Evolutionary conservation across 1,140 invertebrate genomes (phyloP).

Genomic region (Drosophila asahinai): DNA sequence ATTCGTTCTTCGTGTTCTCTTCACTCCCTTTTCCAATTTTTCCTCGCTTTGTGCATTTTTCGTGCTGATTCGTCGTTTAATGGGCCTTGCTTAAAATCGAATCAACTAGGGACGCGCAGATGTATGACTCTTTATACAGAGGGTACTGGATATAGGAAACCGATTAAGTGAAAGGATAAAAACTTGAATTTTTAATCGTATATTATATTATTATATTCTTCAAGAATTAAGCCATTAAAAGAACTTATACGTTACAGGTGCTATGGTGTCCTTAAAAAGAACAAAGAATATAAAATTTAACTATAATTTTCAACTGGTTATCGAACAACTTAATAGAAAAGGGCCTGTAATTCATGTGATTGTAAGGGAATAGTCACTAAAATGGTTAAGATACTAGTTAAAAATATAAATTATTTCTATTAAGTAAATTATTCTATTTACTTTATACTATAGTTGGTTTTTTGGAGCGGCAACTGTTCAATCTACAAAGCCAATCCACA

Average conservation of each 20-base stretch:
- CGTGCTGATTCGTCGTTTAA: conserved; percentile 61
- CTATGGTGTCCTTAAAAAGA: background rate
- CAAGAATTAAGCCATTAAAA: too few species aligned
- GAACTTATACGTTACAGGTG: background rate
- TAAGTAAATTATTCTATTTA: background rate
- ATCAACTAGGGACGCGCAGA: conserved; percentile 27
- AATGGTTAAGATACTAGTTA: too few species aligned
- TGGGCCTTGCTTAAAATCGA: conserved; percentile 52
- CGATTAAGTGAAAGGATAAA: background rate
- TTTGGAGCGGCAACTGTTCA: background rate
- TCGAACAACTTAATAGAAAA: background rate
- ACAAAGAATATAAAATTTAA: background rate
- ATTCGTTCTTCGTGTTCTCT: conserved; percentile 1
- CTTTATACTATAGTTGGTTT: background rate
- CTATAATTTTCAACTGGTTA: background rate
- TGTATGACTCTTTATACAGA: conserved; percentile 10
- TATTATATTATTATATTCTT: too few species aligned
- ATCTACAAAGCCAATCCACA: background rate
- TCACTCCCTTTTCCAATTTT: conserved; percentile 3
- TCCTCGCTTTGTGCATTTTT: conserved; percentile 37
- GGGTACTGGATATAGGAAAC: background rate
- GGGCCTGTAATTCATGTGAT: background rate
- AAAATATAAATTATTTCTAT: background rate
- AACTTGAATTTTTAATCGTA: background rate
- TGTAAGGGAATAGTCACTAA: background rate